Base-by-base conservation (phyloP, 2,888 invertebrate genomes). In the Trileptium ribeirensis region DNA sequence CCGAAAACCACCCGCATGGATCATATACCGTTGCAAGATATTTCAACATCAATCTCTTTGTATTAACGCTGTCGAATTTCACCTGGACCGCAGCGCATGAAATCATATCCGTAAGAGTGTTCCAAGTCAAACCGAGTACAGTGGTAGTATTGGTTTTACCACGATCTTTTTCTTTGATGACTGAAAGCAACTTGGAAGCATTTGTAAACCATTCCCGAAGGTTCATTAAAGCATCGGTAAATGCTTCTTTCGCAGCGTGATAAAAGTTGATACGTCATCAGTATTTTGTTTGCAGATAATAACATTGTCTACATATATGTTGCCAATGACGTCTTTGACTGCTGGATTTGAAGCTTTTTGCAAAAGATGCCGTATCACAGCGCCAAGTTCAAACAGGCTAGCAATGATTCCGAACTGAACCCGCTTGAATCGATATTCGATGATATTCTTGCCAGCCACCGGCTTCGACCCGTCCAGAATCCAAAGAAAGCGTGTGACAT, bases 341-440 rank as follows among this genome's bases (percentile, higher is more conserved):
- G 33, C 77, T 36, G 33, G 34, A 29, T 34, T 37, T 3, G 8
- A 19, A 3, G 33, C 2, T n/a, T 77, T 2, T 37, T n/a, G 31
- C 74, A 70, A 70, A 64, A 82, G 83, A 24, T 75, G 33, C n/a
- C 80, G 74, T 8, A 86, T 82, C 1, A 83, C 67, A 0, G 74
- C 79, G 0, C 74, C 79, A 19, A 85, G 81, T 29, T 84, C 36
- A 67, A 81, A 84, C 0, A 85, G 85, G 15, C 79, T 77, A 0
- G 74, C 67, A 1, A 51, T 79, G 0, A 84, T 67, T 24, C 85
- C 85, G 51, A 85, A 85, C 1, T 84, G 84, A 0, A 86, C 70
- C 3, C 83, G 34, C 0, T 67, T 39, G 82, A 85, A 86, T 19
- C 85, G 81, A 1, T 81, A 79, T 0, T 67, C 39, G 1, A 51